Evolutionary conservation across 2,113 vertebrate species (phyloP).

Genomic region (Macrotis lagotis): DNA sequence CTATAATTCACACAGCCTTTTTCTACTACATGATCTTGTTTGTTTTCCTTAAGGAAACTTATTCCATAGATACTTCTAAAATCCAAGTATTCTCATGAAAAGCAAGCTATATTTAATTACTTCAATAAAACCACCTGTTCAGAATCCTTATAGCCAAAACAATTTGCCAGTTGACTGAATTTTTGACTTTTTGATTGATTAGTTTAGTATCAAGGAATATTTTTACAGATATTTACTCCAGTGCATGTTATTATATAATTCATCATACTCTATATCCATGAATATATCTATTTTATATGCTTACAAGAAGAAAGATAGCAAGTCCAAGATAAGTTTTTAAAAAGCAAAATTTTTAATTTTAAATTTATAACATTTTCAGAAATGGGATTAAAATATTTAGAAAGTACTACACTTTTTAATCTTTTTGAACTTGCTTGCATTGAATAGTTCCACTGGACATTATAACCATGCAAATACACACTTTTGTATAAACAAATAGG

Average conservation of each 20-base stretch:
- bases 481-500: background rate
- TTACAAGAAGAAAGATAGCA: background rate
- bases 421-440: background rate
- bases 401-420: background rate
- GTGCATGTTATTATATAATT: slow-evolving; percentile 1
- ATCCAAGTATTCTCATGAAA: slow-evolving; percentile 43
- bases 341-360: background rate
- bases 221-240: slow-evolving; percentile 35
- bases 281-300: slow-evolving; percentile 14
- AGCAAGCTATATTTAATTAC: background rate
- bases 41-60: slow-evolving; percentile 36
- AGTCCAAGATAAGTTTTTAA: background rate
- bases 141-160: background rate
- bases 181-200: slow-evolving; percentile 41
- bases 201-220: slow-evolving; percentile 30
- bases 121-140: background rate
- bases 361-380: background rate
- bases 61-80: slow-evolving; percentile 9
- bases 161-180: background rate
- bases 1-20: background rate
- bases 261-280: background rate
- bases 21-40: background rate
- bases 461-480: background rate
- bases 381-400: background rate
- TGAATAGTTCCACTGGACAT: background rate